Evolutionary conservation across 2,888 invertebrate genomes (phyloP).

Genomic region (Sussaba pulchella): DNA sequence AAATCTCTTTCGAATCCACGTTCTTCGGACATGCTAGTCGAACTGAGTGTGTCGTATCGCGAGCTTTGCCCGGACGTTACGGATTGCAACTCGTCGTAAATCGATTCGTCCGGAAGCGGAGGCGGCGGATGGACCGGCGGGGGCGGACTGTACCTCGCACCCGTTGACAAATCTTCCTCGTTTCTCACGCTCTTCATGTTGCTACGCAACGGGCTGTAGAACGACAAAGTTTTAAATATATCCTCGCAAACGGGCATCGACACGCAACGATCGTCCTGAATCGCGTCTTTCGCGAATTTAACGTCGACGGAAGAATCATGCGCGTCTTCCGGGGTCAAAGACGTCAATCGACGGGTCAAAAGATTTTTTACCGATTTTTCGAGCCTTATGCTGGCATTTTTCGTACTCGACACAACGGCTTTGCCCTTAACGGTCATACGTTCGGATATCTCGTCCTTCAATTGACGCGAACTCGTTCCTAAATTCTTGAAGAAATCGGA

Average conservation of each 20-base stretch:
- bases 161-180: slow-evolving; percentile 78
- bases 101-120: slow-evolving; percentile 86
- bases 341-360: slow-evolving; percentile 77
- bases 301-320: slow-evolving; percentile 63
- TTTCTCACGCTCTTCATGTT: slow-evolving; percentile 75
- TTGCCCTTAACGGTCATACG: slow-evolving; percentile 85
- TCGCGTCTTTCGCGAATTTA: slow-evolving; percentile 68
- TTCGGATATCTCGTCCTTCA: slow-evolving; percentile 86
- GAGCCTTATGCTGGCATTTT: slow-evolving; percentile 85
- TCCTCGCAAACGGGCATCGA: slow-evolving; percentile 87
- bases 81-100: slow-evolving; percentile 86
- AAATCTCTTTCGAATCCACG: slow-evolving; percentile 84
- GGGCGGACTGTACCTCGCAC: slow-evolving; percentile 82
- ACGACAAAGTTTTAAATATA: slow-evolving; percentile 88
- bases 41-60: slow-evolving; percentile 82
- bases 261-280: slow-evolving; percentile 84
- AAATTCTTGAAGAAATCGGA: slow-evolving; percentile 78
- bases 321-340: slow-evolving; percentile 74
- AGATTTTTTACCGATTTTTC: slow-evolving; percentile 83
- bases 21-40: slow-evolving; percentile 71
- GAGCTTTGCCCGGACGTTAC: slow-evolving; percentile 81
- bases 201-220: slow-evolving; percentile 86
- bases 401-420: slow-evolving; percentile 88
- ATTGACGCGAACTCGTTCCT: slow-evolving; percentile 84
- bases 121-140: slow-evolving; percentile 87